Evolutionary conservation across 1,140 invertebrate species (phyloP).

Genomic region (Drosophila kurseongensis): DNA sequence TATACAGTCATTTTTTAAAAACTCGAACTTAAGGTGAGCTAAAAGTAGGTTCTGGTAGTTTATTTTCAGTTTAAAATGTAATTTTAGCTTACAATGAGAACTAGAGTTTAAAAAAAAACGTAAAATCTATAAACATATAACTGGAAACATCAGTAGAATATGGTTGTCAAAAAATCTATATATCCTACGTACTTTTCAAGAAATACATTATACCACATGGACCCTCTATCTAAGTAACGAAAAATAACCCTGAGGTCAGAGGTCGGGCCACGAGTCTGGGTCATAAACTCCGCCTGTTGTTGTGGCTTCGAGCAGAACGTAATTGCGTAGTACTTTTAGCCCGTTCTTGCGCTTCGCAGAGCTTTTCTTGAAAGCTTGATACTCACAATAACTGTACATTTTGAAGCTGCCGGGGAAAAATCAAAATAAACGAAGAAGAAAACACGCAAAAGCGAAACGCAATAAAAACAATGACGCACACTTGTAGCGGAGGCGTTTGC

Average conservation of each 20-base stretch:
- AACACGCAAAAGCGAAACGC: constrained; percentile 81
- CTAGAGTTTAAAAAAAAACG: no score
- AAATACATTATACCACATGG: not conserved
- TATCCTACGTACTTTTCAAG: not conserved
- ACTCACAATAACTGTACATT: constrained; percentile 76
- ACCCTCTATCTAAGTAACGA: not conserved
- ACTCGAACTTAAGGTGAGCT: no score
- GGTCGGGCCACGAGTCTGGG: constrained; percentile 51
- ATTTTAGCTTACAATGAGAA: no score
- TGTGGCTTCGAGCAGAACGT: constrained; percentile 42
- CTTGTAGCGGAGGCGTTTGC: constrained; percentile 65
- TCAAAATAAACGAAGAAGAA: constrained; percentile 74
- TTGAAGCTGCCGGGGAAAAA: constrained; percentile 65
- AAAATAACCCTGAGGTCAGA: constrained; percentile 5
- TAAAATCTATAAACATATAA: not conserved
- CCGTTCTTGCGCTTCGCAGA: constrained; percentile 37
- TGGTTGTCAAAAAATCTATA: not conserved
- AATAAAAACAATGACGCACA: constrained; percentile 83
- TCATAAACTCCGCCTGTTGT: constrained; percentile 45
- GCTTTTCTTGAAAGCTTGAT: constrained; percentile 67
- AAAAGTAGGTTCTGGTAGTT: no score
- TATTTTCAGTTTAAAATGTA: no score
- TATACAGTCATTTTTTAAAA: no score
- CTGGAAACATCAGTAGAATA: not conserved
- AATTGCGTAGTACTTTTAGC: constrained; percentile 74